Evolutionary conservation across 2,888 invertebrate genomes (phyloP).

Genomic region (Peribatodes rhomboidaria): DNA sequence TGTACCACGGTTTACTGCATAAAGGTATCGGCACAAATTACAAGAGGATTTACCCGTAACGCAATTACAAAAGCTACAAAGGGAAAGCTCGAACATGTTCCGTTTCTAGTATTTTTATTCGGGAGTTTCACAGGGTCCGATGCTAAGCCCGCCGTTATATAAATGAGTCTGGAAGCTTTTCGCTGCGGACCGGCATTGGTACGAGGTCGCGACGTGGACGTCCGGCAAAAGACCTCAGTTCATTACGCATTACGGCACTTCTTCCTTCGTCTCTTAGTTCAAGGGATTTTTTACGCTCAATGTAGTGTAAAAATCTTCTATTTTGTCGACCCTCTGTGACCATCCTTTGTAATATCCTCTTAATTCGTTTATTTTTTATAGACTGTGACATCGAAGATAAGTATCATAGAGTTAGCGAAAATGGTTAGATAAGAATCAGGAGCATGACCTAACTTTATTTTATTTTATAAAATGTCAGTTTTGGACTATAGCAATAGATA

Average conservation of each 20-base stretch:
- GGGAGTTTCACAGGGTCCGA: constrained; percentile 45
- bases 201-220: constrained; percentile 48
- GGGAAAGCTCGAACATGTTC: constrained; percentile 49
- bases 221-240: constrained; percentile 61
- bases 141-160: constrained; percentile 49
- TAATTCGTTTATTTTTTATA: constrained; percentile 55
- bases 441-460: too few relatives aligned
- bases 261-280: constrained; percentile 55
- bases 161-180: constrained; percentile 46
- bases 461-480: background rate
- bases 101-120: constrained; percentile 48
- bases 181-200: constrained; percentile 48
- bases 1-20: constrained; percentile 70
- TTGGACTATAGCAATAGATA: background rate
- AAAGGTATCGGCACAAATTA: constrained; percentile 72
- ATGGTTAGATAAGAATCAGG: background rate
- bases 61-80: constrained; percentile 49
- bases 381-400: constrained; percentile 42
- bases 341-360: constrained; percentile 51
- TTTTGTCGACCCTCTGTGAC: constrained; percentile 54
- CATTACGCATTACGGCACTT: constrained; percentile 67
- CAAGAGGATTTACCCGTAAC: constrained; percentile 62
- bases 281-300: constrained; percentile 63
- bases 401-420: background rate
- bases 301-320: constrained; percentile 64